phyloP scores from a whole-genome alignment of 2,113 vertebrate genomes.

The Daboia siamensis region DNA sequence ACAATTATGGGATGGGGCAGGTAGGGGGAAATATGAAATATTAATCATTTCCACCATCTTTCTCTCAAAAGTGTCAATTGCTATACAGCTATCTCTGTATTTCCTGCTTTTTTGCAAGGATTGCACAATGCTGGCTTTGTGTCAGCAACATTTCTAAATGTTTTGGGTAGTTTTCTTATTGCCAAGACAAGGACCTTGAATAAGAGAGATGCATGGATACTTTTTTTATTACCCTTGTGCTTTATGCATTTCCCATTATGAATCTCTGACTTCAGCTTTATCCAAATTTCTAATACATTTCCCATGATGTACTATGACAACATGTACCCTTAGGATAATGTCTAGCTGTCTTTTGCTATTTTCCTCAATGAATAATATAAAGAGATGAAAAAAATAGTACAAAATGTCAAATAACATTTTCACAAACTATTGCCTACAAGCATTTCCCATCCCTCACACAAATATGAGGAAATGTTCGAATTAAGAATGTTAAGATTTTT shows the following conservation, averaged over 20 bases:
- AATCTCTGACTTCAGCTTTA: slow-evolving; percentile 17
- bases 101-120: slow-evolving; percentile 11
- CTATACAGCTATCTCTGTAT: background rate
- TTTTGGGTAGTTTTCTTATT: background rate
- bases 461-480: background rate
- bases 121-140: background rate
- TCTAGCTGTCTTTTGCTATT: slow-evolving; percentile 45
- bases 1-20: background rate
- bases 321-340: slow-evolving; percentile 28
- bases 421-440: slow-evolving; percentile 4
- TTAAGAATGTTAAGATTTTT: background rate
- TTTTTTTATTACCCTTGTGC: background rate
- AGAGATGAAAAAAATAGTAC: slow-evolving; percentile 39
- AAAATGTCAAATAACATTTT: slow-evolving; percentile 31
- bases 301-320: slow-evolving; percentile 50
- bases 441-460: slow-evolving; percentile 3
- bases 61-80: background rate
- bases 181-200: slow-evolving; percentile 19
- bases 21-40: background rate
- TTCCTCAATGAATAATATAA: slow-evolving; percentile 37
- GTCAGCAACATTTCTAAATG: background rate
- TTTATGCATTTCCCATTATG: background rate
- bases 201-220: background rate
- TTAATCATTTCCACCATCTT: background rate
- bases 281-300: background rate